Conservation (phyloP, 2,113 vertebrate species). For the Phalacrocorax brasilianus region DNA sequence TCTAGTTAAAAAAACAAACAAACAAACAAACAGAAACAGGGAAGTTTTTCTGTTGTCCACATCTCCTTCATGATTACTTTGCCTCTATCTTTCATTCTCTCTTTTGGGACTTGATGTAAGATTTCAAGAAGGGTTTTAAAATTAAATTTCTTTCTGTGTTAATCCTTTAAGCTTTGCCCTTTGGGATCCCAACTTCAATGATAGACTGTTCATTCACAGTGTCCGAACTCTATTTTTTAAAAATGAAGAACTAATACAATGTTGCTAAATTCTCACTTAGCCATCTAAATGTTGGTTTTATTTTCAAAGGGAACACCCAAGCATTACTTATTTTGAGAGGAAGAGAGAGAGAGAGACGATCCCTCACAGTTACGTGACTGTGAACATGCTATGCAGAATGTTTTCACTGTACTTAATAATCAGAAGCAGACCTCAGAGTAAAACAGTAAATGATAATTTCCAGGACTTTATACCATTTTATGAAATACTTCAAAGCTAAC, state of each 20-base stretch:
- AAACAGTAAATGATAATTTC: background rate
- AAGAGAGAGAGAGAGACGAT: background rate
- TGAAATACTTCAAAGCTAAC: background rate
- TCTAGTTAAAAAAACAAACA: background rate
- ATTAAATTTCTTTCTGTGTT: background rate
- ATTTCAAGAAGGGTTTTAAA: conserved; percentile 12
- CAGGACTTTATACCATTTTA: background rate
- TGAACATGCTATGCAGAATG: background rate
- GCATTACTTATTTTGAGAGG: background rate
- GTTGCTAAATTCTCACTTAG: background rate
- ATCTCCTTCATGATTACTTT: background rate
- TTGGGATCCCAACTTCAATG: background rate
- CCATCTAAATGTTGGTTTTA: background rate
- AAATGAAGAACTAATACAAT: background rate
- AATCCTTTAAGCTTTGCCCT: conserved; percentile 27
- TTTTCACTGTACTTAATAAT: background rate
- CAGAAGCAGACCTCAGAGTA: background rate
- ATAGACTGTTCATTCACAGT: background rate
- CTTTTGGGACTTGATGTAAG: background rate
- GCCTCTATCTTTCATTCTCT: background rate
- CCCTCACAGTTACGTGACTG: background rate
- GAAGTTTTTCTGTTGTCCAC: background rate
- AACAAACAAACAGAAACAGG: too few species aligned
- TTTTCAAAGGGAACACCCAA: background rate
- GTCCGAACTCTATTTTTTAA: background rate